A percentile compares a stretch with the other conserved stretches of the same genome.
These are phyloP conservation scores for Thrips palmi DNA, from an alignment of 1,140 invertebrate species.

Conservation along the genomic window DNA sequence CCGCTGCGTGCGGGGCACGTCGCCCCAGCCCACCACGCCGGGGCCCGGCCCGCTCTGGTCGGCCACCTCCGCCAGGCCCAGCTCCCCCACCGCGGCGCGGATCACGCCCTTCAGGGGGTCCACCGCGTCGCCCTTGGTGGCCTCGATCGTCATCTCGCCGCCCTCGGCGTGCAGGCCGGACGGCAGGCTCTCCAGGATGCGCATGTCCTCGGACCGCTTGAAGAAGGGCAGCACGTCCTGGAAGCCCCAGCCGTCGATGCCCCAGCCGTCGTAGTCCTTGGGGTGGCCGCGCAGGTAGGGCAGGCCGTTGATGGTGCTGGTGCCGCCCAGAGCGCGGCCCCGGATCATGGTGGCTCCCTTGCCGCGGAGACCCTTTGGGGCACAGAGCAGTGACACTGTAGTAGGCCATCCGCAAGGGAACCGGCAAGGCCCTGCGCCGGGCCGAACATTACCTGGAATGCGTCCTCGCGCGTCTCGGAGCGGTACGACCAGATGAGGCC, in stretches of 20 bases:
- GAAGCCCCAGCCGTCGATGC: constrained; percentile 82
- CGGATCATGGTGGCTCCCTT: too few relatives aligned
- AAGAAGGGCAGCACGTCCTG: constrained; percentile 74
- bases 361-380: too few relatives aligned
- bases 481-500: constrained; percentile 34
- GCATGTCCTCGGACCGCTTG: constrained; percentile 70
- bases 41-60: too few relatives aligned
- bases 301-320: constrained; percentile 89
- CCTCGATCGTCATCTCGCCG: constrained; percentile 70
- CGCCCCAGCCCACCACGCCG: too few relatives aligned
- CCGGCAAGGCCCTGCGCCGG: too few relatives aligned
- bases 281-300: constrained; percentile 84
- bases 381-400: too few relatives aligned
- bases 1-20: too few relatives aligned
- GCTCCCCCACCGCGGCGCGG: constrained; percentile 54
- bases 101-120: constrained; percentile 64
- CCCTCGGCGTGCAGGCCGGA: constrained; percentile 56
- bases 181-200: constrained; percentile 55
- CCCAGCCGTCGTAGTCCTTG: constrained; percentile 87
- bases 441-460: too few relatives aligned
- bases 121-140: constrained; percentile 63
- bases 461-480: too few relatives aligned
- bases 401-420: too few relatives aligned
- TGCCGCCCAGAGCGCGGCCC: constrained; percentile 39
- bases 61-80: too few relatives aligned